These are phyloP conservation scores for Condylura cristata DNA, from an alignment of 2,113 vertebrate genomes.

Conservation along the genomic window DNA sequence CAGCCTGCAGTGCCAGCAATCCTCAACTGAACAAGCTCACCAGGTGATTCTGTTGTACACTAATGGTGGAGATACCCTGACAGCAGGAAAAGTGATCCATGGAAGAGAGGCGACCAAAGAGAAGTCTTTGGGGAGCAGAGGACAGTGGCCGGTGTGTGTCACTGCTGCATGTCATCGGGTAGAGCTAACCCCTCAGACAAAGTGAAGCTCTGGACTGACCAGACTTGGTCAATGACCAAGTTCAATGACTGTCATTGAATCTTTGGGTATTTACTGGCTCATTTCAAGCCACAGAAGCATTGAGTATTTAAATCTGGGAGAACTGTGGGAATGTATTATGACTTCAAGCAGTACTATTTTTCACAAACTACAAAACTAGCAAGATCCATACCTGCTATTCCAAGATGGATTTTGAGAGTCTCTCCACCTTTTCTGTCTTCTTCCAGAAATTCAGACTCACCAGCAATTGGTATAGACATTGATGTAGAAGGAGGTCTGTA, in stretches of 20 bases:
- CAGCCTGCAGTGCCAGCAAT: neutral
- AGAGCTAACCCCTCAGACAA: neutral
- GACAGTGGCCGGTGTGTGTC: fast-evolving
- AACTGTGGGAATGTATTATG: neutral
- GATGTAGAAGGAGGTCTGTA: constrained; percentile 94
- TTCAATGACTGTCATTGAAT: neutral
- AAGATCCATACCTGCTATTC: constrained; percentile 83
- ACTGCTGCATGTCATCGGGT: neutral
- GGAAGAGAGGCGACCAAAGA: neutral
- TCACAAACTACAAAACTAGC: neutral
- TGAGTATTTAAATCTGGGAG: neutral
- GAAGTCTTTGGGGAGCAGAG: neutral
- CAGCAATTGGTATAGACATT: constrained; percentile 90
- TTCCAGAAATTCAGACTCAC: constrained; percentile 89
- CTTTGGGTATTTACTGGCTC: neutral
- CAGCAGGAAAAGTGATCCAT: neutral
- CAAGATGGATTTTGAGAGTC: constrained; percentile 86
- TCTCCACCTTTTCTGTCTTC: constrained; percentile 94
- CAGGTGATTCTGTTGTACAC: neutral
- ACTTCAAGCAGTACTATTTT: neutral
- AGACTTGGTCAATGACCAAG: no score
- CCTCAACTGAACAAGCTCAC: neutral
- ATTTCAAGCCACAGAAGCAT: neutral
- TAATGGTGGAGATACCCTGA: neutral
- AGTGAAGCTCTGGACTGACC: neutral